Conservation (phyloP, 2,113 vertebrate species). For the Xiphophorus couchianus region DNA sequence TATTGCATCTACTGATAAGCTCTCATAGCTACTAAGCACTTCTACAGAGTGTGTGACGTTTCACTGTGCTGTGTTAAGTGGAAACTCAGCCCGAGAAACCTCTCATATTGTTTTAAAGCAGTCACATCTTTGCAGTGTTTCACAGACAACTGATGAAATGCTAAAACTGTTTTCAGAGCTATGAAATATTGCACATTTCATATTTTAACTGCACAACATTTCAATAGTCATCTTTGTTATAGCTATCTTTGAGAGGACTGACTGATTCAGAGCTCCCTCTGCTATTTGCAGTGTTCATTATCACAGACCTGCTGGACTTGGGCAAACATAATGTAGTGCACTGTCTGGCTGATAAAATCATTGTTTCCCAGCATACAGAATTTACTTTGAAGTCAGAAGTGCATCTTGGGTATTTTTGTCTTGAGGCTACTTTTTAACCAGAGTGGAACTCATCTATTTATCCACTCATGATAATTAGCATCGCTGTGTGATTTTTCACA, state of each 20-base stretch:
- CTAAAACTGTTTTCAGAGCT: neutral
- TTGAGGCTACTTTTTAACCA: slow-evolving; percentile 35
- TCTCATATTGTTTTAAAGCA: slow-evolving; percentile 30
- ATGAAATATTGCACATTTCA: neutral
- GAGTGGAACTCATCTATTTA: slow-evolving; percentile 17
- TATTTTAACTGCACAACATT: neutral
- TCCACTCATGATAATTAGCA: neutral
- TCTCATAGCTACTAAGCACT: slow-evolving; percentile 15
- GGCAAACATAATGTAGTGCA: slow-evolving; percentile 37
- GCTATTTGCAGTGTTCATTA: slow-evolving; percentile 17
- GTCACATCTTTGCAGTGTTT: neutral
- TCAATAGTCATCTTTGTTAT: neutral
- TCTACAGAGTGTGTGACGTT: slow-evolving; percentile 51
- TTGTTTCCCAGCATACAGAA: slow-evolving; percentile 16
- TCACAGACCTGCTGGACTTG: slow-evolving; percentile 43
- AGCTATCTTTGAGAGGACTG: slow-evolving; percentile 13
- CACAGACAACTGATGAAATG: neutral
- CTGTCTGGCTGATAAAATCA: slow-evolving; percentile 39
- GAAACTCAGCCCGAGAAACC: slow-evolving; percentile 14
- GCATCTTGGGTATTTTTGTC: slow-evolving; percentile 2
- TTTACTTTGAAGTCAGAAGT: slow-evolving; percentile 53
- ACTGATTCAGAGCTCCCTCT: slow-evolving; percentile 18
- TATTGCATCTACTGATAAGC: slow-evolving; percentile 27
- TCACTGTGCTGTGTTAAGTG: slow-evolving; percentile 33
- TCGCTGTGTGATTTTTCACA: too few species aligned